Percentiles rank a stretch among this genome's conserved stretches.
Evolutionary conservation across 2,113 vertebrate species (phyloP).

Genomic region (Leuciscus idus): DNA sequence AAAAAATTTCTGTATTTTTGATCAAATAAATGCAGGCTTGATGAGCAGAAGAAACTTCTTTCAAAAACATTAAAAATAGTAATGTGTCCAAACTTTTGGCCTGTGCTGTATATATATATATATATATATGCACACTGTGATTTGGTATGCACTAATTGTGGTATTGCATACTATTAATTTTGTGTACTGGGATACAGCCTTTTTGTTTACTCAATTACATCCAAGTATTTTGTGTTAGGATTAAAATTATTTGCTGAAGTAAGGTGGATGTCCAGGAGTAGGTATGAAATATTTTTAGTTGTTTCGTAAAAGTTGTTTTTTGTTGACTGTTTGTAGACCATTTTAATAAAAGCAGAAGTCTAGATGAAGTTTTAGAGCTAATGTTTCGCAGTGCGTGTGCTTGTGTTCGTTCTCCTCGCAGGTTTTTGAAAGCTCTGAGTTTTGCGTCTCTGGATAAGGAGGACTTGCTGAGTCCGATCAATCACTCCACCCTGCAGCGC

Average conservation of each 20-base stretch:
- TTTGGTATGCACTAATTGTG: neutral
- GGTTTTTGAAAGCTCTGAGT: constrained; percentile 89
- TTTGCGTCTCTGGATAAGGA: constrained; percentile 88
- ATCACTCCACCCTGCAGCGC: constrained; percentile 84
- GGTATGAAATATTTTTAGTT: neutral
- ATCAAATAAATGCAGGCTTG: too few species aligned
- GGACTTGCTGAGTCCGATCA: constrained; percentile 87
- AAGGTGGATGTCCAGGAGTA: neutral
- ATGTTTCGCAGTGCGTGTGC: neutral
- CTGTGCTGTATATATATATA: too few species aligned
- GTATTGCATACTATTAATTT: neutral
- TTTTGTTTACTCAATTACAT: neutral
- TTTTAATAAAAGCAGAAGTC: neutral
- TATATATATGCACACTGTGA: neutral
- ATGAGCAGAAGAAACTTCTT: too few species aligned
- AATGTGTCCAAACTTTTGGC: too few species aligned
- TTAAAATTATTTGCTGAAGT: neutral
- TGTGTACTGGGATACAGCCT: neutral
- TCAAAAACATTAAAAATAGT: too few species aligned
- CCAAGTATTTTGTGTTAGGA: neutral
- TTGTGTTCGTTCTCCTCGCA: constrained; percentile 44
- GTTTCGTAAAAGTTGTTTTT: neutral
- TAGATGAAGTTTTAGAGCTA: neutral
- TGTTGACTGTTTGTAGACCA: neutral
- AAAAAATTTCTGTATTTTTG: too few species aligned